Evolutionary conservation across 2,797 vertebrate genomes (phyloP).

Genomic region (Rhinella marina): DNA sequence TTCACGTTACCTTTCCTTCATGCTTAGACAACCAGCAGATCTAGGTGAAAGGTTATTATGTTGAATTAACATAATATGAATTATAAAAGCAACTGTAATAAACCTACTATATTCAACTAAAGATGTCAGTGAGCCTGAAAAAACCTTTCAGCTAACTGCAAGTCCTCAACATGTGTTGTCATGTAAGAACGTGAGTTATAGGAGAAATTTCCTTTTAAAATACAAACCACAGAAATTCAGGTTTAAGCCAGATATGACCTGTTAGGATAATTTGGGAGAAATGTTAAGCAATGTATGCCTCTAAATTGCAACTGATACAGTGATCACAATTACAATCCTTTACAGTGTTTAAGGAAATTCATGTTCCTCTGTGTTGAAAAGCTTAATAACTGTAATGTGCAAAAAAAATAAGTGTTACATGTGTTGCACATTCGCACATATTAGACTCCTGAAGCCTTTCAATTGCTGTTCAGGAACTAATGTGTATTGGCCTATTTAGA

Average conservation of each 20-base stretch:
- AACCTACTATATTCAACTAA: neutral
- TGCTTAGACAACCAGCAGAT: neutral
- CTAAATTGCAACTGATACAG: neutral
- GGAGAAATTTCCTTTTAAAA: neutral
- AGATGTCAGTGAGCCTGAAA: neutral
- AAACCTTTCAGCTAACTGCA: neutral
- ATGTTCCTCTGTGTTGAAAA: neutral
- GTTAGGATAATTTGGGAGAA: neutral
- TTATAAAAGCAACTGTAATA: neutral
- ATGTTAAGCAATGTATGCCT: neutral
- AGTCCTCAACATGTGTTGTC: neutral
- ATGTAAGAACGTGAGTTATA: neutral
- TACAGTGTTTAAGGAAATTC: neutral
- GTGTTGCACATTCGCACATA: neutral
- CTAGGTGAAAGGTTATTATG: neutral
- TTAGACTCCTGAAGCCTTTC: neutral
- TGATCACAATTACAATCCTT: neutral
- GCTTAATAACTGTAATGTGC: neutral
- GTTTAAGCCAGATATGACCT: slow-evolving; percentile 20
- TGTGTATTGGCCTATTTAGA: neutral
- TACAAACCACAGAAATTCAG: slow-evolving; percentile 1
- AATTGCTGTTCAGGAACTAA: neutral
- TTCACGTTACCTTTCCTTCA: neutral
- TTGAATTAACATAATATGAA: neutral
- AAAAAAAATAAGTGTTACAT: neutral